phyloP scores from a whole-genome alignment of 2,888 invertebrate genomes.

The Heterodera filipjevi region DNA sequence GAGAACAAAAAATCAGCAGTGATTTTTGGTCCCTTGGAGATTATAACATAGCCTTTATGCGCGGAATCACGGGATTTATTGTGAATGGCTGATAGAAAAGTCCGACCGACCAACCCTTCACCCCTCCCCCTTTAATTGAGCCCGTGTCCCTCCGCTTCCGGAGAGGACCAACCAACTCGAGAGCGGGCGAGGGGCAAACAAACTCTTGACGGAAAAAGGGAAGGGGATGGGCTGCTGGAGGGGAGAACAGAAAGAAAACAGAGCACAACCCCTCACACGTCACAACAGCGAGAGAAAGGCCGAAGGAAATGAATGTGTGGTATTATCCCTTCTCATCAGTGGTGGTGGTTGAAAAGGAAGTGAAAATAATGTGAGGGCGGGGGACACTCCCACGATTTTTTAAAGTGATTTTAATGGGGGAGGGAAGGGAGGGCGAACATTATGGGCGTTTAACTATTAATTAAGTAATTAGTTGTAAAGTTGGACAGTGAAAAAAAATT shows the following conservation, averaged over 20 bases:
- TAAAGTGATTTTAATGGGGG: not conserved
- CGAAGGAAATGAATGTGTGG: not conserved
- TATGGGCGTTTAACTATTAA: not conserved
- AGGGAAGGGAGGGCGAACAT: not conserved
- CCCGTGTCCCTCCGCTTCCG: not conserved
- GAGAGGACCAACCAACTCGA: constrained; percentile 9
- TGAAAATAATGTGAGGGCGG: not conserved
- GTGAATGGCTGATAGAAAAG: not conserved
- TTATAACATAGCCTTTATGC: not conserved
- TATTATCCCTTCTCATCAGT: not conserved
- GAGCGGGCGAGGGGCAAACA: not conserved
- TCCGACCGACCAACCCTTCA: not conserved
- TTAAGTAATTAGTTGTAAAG: not conserved
- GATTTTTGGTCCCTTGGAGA: not conserved
- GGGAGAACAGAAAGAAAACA: not conserved
- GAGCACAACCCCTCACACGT: not conserved
- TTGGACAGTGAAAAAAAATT: not conserved
- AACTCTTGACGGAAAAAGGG: not conserved
- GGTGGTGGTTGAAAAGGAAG: not conserved
- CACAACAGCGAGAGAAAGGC: not conserved
- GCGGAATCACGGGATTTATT: not conserved
- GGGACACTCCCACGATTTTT: not conserved
- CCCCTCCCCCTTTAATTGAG: not conserved
- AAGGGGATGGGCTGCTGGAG: not conserved
- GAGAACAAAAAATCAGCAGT: not conserved